These are phyloP conservation scores for Calidris pugnax DNA, from an alignment of 2,113 vertebrate genomes.

Conservation along the genomic window DNA sequence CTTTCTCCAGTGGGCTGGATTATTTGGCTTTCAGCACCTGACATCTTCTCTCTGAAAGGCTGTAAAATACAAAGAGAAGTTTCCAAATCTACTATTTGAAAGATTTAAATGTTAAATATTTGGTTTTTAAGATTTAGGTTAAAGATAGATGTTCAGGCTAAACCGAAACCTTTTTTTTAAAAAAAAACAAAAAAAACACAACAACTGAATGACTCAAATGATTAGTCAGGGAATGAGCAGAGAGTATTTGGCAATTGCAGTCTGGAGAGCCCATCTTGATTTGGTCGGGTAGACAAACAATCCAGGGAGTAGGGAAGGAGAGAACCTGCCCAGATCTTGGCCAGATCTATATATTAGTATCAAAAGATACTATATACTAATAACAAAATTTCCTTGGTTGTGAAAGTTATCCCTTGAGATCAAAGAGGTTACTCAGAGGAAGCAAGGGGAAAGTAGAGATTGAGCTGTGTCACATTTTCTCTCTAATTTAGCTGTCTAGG, in stretches of 20 bases:
- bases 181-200: too few species aligned
- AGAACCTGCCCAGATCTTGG: background rate
- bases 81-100: background rate
- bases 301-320: background rate
- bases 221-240: background rate
- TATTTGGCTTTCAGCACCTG: background rate
- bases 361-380: background rate
- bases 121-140: background rate
- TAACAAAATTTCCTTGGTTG: background rate
- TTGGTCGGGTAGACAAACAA: background rate
- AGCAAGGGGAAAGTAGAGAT: background rate
- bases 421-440: constrained; percentile 1
- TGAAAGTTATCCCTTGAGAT: background rate
- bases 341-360: background rate
- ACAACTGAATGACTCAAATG: background rate
- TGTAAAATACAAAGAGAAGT: background rate
- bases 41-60: background rate
- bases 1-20: background rate
- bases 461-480: constrained; percentile 10
- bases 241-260: background rate
- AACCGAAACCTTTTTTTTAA: background rate
- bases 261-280: background rate
- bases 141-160: background rate
- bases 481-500: constrained; percentile 15
- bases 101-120: background rate